phyloP scores from a whole-genome alignment of 1,140 invertebrate species.

The Acromyrmex heyeri region DNA sequence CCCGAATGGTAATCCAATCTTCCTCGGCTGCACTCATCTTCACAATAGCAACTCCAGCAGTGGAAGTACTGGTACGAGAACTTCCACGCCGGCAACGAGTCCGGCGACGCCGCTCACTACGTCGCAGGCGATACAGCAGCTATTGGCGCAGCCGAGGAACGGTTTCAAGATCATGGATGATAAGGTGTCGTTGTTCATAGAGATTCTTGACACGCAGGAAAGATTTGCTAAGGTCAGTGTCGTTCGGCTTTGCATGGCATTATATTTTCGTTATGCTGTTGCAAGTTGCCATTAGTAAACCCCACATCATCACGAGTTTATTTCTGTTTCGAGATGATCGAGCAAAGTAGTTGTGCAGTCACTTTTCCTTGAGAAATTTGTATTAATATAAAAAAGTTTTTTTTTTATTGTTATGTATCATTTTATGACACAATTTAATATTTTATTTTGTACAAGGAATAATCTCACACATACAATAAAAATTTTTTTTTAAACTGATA shows the following conservation, averaged over 20 bases:
- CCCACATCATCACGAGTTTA: neutral
- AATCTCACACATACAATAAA: neutral
- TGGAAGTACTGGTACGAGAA: conserved; percentile 77
- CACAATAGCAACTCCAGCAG: conserved; percentile 76
- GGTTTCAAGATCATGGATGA: conserved; percentile 92
- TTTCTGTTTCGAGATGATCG: neutral
- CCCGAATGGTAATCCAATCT: conserved; percentile 85
- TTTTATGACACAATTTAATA: neutral
- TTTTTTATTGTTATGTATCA: neutral
- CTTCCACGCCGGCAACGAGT: conserved; percentile 86
- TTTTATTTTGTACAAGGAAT: neutral
- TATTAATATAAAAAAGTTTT: neutral
- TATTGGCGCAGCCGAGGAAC: conserved; percentile 90
- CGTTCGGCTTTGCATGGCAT: conserved; percentile 4
- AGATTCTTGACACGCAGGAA: conserved; percentile 93
- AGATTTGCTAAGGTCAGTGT: conserved; percentile 91
- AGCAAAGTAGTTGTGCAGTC: neutral
- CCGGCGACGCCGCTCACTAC: conserved; percentile 86
- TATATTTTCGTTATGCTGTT: neutral
- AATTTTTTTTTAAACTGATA: neutral
- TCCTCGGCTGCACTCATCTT: conserved; percentile 86
- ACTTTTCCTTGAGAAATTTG: conserved; percentile 5
- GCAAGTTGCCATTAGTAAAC: neutral
- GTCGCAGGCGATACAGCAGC: conserved; percentile 89
- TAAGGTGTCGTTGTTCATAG: conserved; percentile 92